These are phyloP conservation scores for Luperina testacea DNA, from an alignment of 2,888 invertebrate species.

Conservation along the genomic window DNA sequence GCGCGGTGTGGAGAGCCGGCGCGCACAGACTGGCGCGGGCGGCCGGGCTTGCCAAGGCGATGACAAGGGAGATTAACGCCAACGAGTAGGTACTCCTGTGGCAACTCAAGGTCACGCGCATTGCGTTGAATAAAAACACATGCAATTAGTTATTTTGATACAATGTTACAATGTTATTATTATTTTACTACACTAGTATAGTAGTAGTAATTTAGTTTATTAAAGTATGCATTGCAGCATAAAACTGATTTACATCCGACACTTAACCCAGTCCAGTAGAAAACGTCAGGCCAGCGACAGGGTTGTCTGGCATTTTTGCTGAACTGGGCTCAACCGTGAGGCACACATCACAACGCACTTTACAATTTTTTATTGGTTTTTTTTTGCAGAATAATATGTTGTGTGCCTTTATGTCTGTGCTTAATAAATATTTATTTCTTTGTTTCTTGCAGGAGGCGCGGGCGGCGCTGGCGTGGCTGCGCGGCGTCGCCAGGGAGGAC, in stretches of 20 bases:
- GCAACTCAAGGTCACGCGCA: no score
- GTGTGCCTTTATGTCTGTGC: not conserved
- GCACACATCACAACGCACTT: not conserved
- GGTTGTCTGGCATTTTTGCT: not conserved
- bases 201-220: not conserved
- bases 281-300: not conserved
- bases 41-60: no score
- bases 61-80: no score
- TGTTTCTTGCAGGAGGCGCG: constrained; percentile 73
- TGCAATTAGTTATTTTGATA: no score
- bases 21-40: no score
- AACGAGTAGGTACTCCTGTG: no score
- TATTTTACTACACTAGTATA: not conserved
- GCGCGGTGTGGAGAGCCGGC: no score
- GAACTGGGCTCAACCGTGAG: not conserved
- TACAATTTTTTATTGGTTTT: not conserved
- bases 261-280: not conserved
- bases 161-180: not conserved
- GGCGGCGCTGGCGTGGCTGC: constrained; percentile 76
- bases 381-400: not conserved
- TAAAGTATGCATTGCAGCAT: no score
- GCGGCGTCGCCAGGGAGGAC: constrained; percentile 65
- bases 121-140: no score
- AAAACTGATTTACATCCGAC: no score
- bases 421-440: not conserved